Evolutionary conservation across 1,140 invertebrate genomes (phyloP), one percentile per base, ranked within the genome.

Genomic region (Stegodyphus mimosarum): DNA sequence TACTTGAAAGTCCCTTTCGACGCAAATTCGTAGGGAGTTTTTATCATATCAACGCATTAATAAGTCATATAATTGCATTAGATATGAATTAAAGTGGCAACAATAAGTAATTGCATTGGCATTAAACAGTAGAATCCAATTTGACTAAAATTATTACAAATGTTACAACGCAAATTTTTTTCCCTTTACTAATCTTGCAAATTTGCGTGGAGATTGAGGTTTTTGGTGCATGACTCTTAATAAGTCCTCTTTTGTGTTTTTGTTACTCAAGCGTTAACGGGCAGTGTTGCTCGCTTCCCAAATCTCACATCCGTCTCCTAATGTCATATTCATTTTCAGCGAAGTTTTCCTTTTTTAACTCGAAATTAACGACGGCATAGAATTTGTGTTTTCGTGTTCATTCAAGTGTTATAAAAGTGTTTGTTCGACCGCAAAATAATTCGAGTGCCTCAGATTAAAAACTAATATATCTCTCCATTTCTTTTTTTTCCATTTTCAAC

Each of bases 31-130:
- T 50, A 5, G 53, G n/a, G 50, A 10, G 63, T 60, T 18, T 75
- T 48, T 33, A 33, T 52, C 7, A 77, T 64, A 49, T 64, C 75
- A 77, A 64, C 63, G 63, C 63, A 77, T 77, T 77, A 77, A 77
- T 77, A 77, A 52, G 63, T 51, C 50, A 66, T 11, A 52, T 77
- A 77, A 77, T 77, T 77, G 75, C 33, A 77, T 77, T 77, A 77
- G 60, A 77, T 77, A 66, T 77, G 75, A 77, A 77, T 77, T 77
- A 77, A 77, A 77, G 33, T 67, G 9, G 13, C 53, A 77, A 48
- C 55, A 9, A 77, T 77, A 77, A 77, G 49, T 77, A 77, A 77
- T 77, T 77, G 75, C 48, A 13, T 67, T 77, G 33, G 33, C 48
- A 64, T 67, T 67, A 51, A 66, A 66, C 18, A 77, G 75, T 77